Percentiles rank a stretch among this genome's conserved stretches.
phyloP scores from a whole-genome alignment of 2,797 vertebrate species.

The Helostoma temminkii region DNA sequence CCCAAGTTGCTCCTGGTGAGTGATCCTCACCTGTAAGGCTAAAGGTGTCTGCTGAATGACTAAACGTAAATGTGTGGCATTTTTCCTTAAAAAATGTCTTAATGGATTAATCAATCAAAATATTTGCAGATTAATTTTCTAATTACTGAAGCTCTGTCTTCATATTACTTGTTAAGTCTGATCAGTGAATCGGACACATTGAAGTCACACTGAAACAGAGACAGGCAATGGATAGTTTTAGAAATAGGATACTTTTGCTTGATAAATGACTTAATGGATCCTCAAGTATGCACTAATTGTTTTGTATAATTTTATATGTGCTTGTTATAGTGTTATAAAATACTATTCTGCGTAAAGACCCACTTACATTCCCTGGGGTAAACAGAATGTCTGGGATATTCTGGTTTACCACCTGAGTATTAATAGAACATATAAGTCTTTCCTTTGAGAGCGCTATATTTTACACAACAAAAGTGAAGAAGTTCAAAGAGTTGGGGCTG shows the following conservation, averaged over 20 bases:
- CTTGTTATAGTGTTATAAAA: background rate
- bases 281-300: background rate
- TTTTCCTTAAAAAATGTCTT: background rate
- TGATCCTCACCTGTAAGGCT: background rate
- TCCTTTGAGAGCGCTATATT: constrained; percentile 27
- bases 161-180: background rate
- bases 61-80: background rate
- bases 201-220: background rate
- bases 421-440: constrained; percentile 59
- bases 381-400: constrained; percentile 41
- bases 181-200: background rate
- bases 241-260: background rate
- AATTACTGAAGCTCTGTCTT: background rate
- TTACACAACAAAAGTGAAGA: constrained; percentile 38
- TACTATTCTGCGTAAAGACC: constrained; percentile 11
- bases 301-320: background rate
- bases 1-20: too few species aligned
- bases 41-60: too few species aligned
- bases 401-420: constrained; percentile 51
- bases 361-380: constrained; percentile 28
- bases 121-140: background rate
- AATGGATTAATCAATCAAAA: background rate
- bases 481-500: constrained; percentile 45
- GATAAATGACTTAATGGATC: background rate
- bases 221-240: background rate